phyloP scores from a whole-genome alignment of 2,113 vertebrate genomes.

The Otolemur garnettii region DNA sequence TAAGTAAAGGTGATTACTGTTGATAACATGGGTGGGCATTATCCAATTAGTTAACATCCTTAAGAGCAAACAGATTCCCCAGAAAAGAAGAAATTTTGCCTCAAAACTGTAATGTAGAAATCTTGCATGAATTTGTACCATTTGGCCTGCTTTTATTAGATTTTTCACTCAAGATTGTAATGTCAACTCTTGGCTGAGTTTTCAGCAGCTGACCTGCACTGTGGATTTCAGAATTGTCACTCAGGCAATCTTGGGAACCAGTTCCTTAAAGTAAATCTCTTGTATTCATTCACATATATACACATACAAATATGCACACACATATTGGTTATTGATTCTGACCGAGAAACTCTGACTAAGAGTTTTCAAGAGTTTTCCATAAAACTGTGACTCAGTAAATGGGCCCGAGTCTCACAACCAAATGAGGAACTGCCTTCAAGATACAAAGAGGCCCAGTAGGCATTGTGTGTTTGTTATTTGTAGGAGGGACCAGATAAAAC shows the following conservation, averaged over 20 bases:
- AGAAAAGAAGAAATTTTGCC: background rate
- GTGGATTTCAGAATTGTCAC: background rate
- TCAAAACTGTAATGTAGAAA: background rate
- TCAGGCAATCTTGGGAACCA: background rate
- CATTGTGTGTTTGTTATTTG: background rate
- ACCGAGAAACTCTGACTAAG: background rate
- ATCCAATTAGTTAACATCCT: background rate
- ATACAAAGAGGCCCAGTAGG: background rate
- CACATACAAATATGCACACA: background rate
- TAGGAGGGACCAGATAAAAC: background rate
- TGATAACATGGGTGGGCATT: background rate
- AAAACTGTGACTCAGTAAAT: background rate
- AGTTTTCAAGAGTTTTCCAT: no score
- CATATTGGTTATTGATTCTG: background rate
- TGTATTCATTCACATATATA: background rate
- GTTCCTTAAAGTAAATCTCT: background rate
- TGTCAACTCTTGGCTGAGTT: background rate
- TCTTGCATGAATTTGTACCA: background rate
- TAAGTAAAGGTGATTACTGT: background rate
- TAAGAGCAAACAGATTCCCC: background rate
- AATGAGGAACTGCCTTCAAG: background rate
- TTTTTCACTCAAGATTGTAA: background rate
- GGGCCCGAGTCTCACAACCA: background rate
- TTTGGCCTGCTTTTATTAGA: background rate
- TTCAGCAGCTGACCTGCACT: background rate